phyloP scores from a whole-genome alignment of 2,797 vertebrate species.

The Myoxocephalus aenaeus region DNA sequence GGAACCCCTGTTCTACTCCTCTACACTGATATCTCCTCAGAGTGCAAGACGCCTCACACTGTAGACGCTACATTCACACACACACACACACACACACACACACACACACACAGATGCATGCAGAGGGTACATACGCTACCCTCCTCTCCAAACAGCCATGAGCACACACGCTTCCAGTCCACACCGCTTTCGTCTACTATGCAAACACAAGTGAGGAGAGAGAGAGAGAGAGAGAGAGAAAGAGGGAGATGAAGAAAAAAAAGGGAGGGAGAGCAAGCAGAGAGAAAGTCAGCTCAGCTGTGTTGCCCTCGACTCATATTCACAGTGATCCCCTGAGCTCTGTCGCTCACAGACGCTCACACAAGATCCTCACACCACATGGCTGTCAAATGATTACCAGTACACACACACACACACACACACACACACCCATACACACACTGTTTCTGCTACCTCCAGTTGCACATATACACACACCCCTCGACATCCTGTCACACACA shows the following conservation, averaged over 20 bases:
- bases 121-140: constrained; percentile 41
- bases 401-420: background rate
- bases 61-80: constrained; percentile 29
- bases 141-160: constrained; percentile 69
- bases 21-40: constrained; percentile 55
- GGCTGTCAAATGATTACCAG: constrained; percentile 43
- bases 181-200: constrained; percentile 51
- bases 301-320: constrained; percentile 67
- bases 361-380: constrained; percentile 60
- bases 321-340: constrained; percentile 63
- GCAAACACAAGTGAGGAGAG: constrained; percentile 67
- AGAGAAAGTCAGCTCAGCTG: constrained; percentile 71
- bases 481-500: constrained; percentile 58
- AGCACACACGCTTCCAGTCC: constrained; percentile 66
- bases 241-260: constrained; percentile 15
- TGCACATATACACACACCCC: constrained; percentile 44
- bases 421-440: background rate
- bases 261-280: constrained; percentile 4
- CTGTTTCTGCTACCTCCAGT: constrained; percentile 12
- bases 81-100: constrained; percentile 5
- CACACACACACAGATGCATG: constrained; percentile 31
- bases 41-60: constrained; percentile 59
- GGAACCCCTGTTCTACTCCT: constrained; percentile 57
- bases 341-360: constrained; percentile 25
- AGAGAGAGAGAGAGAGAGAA: constrained; percentile 18